These are phyloP conservation scores for Cryptotis parvus DNA, from an alignment of 2,113 vertebrate species.

Conservation along the genomic window DNA sequence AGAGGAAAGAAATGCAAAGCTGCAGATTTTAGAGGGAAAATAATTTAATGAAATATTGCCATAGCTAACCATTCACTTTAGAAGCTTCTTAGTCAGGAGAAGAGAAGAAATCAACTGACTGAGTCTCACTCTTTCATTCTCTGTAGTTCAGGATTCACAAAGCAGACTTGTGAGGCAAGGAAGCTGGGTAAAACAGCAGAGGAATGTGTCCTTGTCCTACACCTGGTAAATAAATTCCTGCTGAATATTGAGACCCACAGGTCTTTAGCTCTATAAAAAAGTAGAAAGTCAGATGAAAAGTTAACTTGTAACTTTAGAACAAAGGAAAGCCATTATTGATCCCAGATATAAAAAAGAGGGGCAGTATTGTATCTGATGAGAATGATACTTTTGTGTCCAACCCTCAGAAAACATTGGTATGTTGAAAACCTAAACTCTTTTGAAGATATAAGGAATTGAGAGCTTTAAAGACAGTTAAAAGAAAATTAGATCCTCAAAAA, in stretches of 20 bases:
- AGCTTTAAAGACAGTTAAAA: neutral
- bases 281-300: too few species aligned
- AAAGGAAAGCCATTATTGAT: neutral
- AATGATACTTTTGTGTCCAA: neutral
- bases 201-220: neutral
- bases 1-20: conserved; percentile 1
- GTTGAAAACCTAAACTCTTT: neutral
- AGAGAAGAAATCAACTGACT: accelerated
- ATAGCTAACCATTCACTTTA: neutral
- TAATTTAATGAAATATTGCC: neutral
- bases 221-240: accelerated
- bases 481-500: neutral
- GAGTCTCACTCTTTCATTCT: accelerated
- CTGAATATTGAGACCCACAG: too few species aligned
- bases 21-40: neutral
- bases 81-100: accelerated
- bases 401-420: neutral
- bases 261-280: too few species aligned
- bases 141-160: neutral
- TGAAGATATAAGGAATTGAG: neutral
- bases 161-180: neutral
- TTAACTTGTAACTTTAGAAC: too few species aligned
- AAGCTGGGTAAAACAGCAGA: accelerated
- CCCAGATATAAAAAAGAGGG: too few species aligned
- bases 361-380: neutral